Base-by-base conservation (phyloP, 2,113 vertebrate genomes). In the Hymenochirus boettgeri region DNA sequence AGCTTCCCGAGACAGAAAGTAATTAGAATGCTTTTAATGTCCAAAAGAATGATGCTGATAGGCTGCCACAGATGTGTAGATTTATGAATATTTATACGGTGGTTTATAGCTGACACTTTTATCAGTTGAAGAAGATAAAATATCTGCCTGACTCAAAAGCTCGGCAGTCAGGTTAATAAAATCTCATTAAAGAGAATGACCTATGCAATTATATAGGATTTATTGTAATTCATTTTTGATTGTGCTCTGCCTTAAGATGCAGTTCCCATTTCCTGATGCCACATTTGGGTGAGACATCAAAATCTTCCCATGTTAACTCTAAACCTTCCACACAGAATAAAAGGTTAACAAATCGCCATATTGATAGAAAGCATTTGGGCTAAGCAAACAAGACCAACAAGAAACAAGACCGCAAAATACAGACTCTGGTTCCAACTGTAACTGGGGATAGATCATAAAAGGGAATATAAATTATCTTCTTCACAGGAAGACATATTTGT, bases 101-200 rank as follows among this genome's bases (percentile, higher is more conserved):
- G 88, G 86, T 90, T 88, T 89, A 87, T 89, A 87, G 88, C 86
- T 92, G 93, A 92, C 87, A 90, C 85, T 89, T 89, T 90, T 89
- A 93, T 92, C 89, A 91, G 84, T 88, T 79, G 87, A 95, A 92
- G 96, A 92, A 92, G 90, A 92, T 93, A 93, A 92, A 95, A 94
- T 97, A 97, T 90, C 88, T 91, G 89, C 88, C 86, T 87, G 86
- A 88, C 85, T 87, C 86, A 88, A 86, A 87, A 86, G 88, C 85
- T 82, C 86, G 86, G 88, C 87, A 90, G 88, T 89, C 88, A 95
- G 91, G 89, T 93, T 94, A 93, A 92, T 97, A 96, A 98, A 96
- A 97, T 94, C 92, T 97, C 93, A 97, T 97, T 97, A 97, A 90
- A 90, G 88, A 93, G 92, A 93, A 92, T 93, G 94, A 93, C 93